phyloP scores from a whole-genome alignment of 2,113 vertebrate species.

The Barnardius zonarius region DNA sequence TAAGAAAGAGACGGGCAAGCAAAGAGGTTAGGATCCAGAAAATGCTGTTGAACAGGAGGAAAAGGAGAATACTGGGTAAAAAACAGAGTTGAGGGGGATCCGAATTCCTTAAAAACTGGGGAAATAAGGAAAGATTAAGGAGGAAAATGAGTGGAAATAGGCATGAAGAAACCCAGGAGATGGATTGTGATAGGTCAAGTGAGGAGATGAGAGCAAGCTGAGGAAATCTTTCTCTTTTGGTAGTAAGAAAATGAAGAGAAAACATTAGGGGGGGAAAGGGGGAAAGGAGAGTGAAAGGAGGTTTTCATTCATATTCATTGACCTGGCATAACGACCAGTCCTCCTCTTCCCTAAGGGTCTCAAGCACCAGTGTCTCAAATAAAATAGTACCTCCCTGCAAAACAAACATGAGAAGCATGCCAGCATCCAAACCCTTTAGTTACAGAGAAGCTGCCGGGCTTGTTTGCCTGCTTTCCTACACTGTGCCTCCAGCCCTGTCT shows the following conservation, averaged over 20 bases:
- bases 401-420: background rate
- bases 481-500: background rate
- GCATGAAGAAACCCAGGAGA: background rate
- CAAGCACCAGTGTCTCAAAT: background rate
- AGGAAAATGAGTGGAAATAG: background rate
- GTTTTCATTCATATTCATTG: background rate
- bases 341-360: background rate
- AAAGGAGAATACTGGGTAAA: background rate
- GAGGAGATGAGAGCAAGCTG: background rate
- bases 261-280: background rate
- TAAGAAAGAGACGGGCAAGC: background rate
- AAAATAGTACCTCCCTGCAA: background rate
- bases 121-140: background rate
- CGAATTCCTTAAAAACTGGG: background rate
- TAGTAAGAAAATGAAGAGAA: background rate
- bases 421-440: background rate
- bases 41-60: background rate
- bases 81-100: background rate
- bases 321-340: background rate
- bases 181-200: background rate
- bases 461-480: conserved; percentile 27
- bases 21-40: background rate
- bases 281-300: background rate
- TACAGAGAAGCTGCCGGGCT: background rate
- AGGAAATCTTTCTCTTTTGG: background rate